Evolutionary conservation across 2,888 invertebrate genomes (phyloP).

Genomic region (Melanostoma scalare): DNA sequence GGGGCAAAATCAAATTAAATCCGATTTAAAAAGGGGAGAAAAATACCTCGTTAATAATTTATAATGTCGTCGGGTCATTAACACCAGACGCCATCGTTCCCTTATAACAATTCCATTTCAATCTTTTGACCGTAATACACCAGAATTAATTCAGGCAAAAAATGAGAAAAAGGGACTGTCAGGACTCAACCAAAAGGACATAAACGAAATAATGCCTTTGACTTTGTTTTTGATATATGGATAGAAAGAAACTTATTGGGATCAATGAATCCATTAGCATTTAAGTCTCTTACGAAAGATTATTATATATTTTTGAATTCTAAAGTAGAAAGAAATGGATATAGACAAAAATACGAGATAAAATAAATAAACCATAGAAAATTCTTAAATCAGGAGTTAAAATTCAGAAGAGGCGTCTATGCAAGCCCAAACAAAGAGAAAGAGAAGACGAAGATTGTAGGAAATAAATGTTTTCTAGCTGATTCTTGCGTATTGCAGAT

Average conservation of each 20-base stretch:
- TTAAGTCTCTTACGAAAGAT: not conserved
- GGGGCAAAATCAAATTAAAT: not conserved
- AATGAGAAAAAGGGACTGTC: constrained; percentile 60
- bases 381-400: too few species aligned
- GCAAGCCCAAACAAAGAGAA: too few species aligned
- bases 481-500: too few species aligned
- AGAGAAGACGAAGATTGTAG: too few species aligned
- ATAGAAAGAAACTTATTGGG: not conserved
- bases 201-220: not conserved
- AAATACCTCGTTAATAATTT: constrained; percentile 23
- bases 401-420: too few species aligned
- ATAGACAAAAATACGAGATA: too few species aligned
- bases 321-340: not conserved
- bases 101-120: not conserved
- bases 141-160: constrained; percentile 57
- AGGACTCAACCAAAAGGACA: constrained; percentile 20
- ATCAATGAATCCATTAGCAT: not conserved
- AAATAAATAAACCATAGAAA: too few species aligned
- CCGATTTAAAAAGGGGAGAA: not conserved
- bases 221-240: not conserved
- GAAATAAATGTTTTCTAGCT: too few species aligned
- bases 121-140: constrained; percentile 3
- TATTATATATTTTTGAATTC: not conserved
- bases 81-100: not conserved
- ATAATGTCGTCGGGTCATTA: constrained; percentile 28